Base-by-base conservation (phyloP, 2,113 vertebrate species). In the Trematomus loennbergii region DNA sequence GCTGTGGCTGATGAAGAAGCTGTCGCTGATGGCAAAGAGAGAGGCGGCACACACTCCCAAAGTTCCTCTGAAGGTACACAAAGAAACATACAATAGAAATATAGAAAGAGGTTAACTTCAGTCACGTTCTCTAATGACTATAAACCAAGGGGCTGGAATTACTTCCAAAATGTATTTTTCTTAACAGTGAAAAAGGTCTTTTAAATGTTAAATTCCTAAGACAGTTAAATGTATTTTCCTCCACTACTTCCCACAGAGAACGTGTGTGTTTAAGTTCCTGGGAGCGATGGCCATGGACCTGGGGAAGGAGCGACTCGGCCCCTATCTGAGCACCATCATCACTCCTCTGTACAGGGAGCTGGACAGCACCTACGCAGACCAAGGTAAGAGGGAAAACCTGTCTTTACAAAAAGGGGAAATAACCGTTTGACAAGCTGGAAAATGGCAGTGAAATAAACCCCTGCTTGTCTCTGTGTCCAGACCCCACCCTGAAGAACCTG, bases 351-450 rank as follows among this genome's bases (percentile, higher is more conserved):
- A 95, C 89, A 94, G 98, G 85, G 98, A 99, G 86, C 95, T 99
- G 90, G 97, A 97, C 94, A 99, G 97, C 93, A 99, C 96, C 25
- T 99, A 99, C 0, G 91, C 97, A 13, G 97, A 98, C 15, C 98
- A 99, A 96, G 97, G 98, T 99, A 93, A 20, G 9, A 59, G 29
- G 40, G 17, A 29, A 29, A 25, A 66, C 0, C 36, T 2, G 12
- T n/a, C 5, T 61, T 54, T 11, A 12, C 33, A 52, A 50, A 20
- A 46, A 63, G 5, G 4, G 18, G 1, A 17, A 5, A 16, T 11
- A 48, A 33, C 3, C 22, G 1, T 59, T 57, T 50, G n/a, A 18
- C 48, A 55, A 62, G 58, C 12, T 46, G 18, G 2, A 36, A 18
- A n/a, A 43, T 25, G 3, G 11, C 36, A 12, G 60, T 59, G 20